These are phyloP conservation scores for Alentia gelatinosa DNA, from an alignment of 2,888 invertebrate species.

Conservation along the genomic window DNA sequence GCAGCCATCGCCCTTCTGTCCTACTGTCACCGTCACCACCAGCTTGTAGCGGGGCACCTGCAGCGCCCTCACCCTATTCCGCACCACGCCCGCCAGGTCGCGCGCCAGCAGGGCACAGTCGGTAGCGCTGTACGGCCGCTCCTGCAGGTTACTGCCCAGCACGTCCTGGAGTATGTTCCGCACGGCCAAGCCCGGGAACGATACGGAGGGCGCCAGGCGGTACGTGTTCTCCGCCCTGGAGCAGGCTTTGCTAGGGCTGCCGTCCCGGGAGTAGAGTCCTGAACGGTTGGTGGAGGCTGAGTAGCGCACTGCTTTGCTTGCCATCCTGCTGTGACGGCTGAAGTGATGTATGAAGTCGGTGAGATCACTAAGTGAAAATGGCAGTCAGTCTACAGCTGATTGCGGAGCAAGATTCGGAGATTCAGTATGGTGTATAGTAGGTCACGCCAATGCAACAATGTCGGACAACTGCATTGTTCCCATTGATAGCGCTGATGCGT, in stretches of 20 bases:
- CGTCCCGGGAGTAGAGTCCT: conserved; percentile 63
- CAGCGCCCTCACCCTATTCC: conserved; percentile 70
- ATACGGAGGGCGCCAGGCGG: conserved; percentile 69
- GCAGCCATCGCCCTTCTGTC: conserved; percentile 66
- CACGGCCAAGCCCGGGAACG: conserved; percentile 64
- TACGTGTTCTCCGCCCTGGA: conserved; percentile 72
- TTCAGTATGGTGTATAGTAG: no score
- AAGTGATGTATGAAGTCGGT: no score
- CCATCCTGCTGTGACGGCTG: no score
- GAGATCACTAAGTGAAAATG: no score
- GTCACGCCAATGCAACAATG: no score
- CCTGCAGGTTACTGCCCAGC: conserved; percentile 66
- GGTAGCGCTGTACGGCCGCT: conserved; percentile 68
- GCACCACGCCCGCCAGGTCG: conserved; percentile 70
- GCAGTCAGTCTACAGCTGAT: no score
- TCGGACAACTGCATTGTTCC: no score
- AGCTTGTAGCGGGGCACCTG: conserved; percentile 71
- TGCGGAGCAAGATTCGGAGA: no score
- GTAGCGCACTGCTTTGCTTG: background rate
- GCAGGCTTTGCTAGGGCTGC: conserved; percentile 60
- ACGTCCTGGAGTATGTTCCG: conserved; percentile 66
- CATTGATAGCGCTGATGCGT: no score
- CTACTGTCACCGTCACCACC: conserved; percentile 70
- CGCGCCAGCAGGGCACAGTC: conserved; percentile 67
- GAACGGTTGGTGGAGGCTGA: conserved; percentile 64